phyloP scores from a whole-genome alignment of 2,888 invertebrate genomes.

The Keiferia lycopersicella region DNA sequence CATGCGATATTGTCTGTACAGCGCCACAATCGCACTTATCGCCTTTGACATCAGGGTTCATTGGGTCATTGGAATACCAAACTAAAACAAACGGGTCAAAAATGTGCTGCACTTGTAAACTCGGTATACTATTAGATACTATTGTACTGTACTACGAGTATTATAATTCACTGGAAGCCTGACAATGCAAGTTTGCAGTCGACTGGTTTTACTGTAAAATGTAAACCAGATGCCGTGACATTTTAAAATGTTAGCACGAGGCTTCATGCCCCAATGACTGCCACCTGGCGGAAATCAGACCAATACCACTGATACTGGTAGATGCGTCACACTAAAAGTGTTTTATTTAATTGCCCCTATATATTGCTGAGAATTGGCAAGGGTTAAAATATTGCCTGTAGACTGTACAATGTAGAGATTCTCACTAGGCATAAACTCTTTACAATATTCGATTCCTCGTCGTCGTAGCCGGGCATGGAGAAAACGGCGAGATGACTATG shows the following conservation, averaged over 20 bases:
- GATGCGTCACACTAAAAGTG: background rate
- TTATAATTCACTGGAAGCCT: background rate
- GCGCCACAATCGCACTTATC: no score
- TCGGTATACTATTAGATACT: background rate
- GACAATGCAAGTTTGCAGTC: conserved; percentile 33
- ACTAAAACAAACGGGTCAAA: no score
- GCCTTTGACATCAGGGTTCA: no score
- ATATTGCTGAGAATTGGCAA: background rate
- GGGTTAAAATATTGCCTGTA: no score
- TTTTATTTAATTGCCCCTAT: background rate
- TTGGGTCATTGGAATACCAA: no score
- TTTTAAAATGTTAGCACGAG: conserved; percentile 62
- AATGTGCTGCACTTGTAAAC: background rate
- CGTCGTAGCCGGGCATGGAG: no score
- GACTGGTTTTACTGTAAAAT: conserved; percentile 34
- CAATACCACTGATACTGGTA: conserved; percentile 16
- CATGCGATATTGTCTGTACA: no score
- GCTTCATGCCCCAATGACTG: conserved; percentile 48
- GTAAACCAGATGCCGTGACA: conserved; percentile 46
- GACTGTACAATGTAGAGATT: no score
- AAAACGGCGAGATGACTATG: no score
- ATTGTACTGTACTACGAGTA: no score
- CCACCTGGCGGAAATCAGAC: conserved; percentile 54
- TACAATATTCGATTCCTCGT: no score
- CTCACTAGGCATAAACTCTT: no score